Conservation (phyloP, 2,113 vertebrate genomes). For the Oryzias celebensis region DNA sequence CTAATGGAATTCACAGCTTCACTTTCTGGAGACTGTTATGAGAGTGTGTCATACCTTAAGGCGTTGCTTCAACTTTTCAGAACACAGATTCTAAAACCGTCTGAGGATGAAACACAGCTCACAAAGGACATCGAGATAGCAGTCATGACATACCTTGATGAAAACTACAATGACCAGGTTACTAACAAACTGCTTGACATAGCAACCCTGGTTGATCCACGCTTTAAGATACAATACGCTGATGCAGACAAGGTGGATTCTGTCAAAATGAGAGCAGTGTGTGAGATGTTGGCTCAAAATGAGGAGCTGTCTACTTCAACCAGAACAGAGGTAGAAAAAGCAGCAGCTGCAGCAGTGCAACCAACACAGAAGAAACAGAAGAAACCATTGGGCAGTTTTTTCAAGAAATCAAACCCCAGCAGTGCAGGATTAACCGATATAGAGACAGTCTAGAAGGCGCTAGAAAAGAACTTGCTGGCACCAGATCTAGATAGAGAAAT, state of each 20-base stretch:
- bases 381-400: neutral
- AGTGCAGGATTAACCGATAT: neutral
- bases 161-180: neutral
- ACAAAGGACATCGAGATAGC: neutral
- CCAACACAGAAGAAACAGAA: neutral
- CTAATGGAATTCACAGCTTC: neutral
- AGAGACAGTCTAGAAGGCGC: neutral
- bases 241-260: neutral
- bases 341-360: neutral
- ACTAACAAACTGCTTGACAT: neutral
- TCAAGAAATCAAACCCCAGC: neutral
- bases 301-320: neutral
- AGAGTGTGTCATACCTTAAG: neutral
- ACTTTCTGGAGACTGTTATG: neutral
- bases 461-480: neutral
- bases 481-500: neutral
- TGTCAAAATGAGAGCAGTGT: conserved; percentile 4
- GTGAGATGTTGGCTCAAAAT: neutral
- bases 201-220: neutral
- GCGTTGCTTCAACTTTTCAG: neutral
- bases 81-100: conserved; percentile 1
- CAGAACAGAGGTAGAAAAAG: neutral
- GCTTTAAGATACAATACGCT: neutral
- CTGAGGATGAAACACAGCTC: neutral
- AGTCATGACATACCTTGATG: neutral